phyloP scores from a whole-genome alignment of 2,888 invertebrate species.

The Elegia similella region DNA sequence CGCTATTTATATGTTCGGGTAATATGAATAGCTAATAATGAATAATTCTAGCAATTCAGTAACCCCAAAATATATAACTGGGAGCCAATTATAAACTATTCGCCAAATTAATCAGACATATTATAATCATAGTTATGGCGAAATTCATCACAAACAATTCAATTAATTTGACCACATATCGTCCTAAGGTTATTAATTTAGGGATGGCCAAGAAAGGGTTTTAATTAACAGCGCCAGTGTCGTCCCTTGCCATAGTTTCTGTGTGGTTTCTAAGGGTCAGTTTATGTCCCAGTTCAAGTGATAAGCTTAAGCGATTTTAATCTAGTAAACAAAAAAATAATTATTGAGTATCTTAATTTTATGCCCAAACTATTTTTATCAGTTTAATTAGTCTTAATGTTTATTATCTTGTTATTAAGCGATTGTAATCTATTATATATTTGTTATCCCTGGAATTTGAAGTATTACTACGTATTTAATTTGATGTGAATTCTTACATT shows the following conservation, averaged over 20 bases:
- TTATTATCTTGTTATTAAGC: no score
- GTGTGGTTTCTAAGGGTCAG: constrained; percentile 41
- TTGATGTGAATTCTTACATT: no score
- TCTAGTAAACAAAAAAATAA: background rate
- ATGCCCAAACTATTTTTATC: no score
- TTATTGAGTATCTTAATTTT: background rate
- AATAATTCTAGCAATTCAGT: background rate
- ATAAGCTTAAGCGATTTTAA: constrained; percentile 19
- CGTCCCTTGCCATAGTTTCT: constrained; percentile 35
- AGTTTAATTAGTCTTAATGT: no score
- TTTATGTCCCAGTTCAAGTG: constrained; percentile 24
- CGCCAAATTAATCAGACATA: background rate
- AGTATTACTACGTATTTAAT: no score
- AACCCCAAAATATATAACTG: background rate
- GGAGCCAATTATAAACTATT: background rate
- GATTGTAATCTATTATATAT: no score
- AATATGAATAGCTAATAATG: no score
- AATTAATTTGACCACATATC: constrained; percentile 30
- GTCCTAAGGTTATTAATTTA: constrained; percentile 28
- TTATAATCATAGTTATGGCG: constrained; percentile 11
- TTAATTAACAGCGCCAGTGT: constrained; percentile 38
- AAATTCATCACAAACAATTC: constrained; percentile 17
- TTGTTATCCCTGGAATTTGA: no score
- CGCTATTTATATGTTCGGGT: no score
- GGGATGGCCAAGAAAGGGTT: constrained; percentile 31